Evolutionary conservation across 2,888 invertebrate genomes (phyloP), one percentile per base, ranked within the genome.

Genomic region (Polyommatus icarus): DNA sequence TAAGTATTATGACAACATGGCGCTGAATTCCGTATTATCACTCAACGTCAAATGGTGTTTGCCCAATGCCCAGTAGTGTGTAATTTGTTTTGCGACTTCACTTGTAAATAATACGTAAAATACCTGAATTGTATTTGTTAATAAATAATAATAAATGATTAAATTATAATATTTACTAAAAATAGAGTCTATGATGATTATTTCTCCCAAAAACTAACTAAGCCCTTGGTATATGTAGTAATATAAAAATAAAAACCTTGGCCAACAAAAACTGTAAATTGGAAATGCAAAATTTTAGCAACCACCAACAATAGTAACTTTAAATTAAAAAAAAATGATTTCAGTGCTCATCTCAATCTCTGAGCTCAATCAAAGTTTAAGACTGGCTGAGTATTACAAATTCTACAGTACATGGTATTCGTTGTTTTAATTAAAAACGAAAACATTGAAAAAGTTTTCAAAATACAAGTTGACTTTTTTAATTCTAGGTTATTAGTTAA

Each of bases 11-110:
- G 61, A 61, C 61, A 61, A 61, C 3, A 20, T 61, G 61, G 61
- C 61, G 20, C 20, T 24, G 61, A 24, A 61, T 24, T 61, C 3
- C 24, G 61, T 24, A 61, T 59, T 61, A 61, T 61, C 12, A 24
- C 24, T 24, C 78, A 79, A 77, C 80, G 80, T 78, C n/a, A n/a
- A 83, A 83, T 85, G 81, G 80, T 82, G 84, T 87, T 86, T 87
- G 85, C 88, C 87, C 87, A 87, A 86, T 87, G 85, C 88, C 87
- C 86, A 87, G 86, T 86, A 83, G 81, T 78, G 80, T 82, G 84
- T 85, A 84, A 85, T n/a, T 18, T 57, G 50, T 50, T 50, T 12
- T 5, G 15, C 50, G 50, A 57, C 7, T 57, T 18, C n/a, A n/a
- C 12, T 54, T 54, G 1, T 40, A 40, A 40, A 40, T 40, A 40